Conservation (phyloP, 1,140 invertebrate species). For the Neodiprion pinetum region DNA sequence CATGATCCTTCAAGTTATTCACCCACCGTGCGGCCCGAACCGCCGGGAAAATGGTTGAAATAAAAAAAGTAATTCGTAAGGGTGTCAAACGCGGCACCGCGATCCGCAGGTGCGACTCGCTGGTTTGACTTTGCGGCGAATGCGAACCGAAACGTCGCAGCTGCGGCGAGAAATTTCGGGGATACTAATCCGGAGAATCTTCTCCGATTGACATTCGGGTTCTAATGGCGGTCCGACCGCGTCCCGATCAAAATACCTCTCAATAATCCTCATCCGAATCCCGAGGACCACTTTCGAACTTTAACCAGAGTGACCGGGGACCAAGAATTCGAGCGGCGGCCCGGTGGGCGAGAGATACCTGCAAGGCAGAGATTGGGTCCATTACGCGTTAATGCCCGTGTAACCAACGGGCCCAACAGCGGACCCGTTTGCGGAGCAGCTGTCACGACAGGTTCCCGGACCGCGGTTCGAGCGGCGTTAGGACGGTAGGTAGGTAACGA, state of each 20-base stretch:
- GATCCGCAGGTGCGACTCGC: not conserved
- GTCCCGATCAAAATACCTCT: constrained; percentile 13
- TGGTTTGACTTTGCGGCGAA: not conserved
- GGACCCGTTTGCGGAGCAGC: constrained; percentile 27
- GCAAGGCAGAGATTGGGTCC: not conserved
- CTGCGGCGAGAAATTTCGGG: not conserved
- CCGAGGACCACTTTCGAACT: constrained; percentile 20
- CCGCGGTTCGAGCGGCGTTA: not conserved
- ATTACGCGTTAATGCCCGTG: constrained; percentile 36
- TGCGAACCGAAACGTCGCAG: not conserved
- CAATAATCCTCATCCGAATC: constrained; percentile 9
- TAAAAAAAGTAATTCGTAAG: too few species aligned
- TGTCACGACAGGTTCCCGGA: constrained; percentile 33
- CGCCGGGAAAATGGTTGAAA: too few species aligned
- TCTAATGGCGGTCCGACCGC: not conserved
- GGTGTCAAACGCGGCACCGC: too few species aligned
- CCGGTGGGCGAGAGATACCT: not conserved
- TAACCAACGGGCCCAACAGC: constrained; percentile 33
- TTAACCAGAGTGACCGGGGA: constrained; percentile 11
- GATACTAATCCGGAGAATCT: not conserved
- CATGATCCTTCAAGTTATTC: not conserved
- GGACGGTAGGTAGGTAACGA: not conserved
- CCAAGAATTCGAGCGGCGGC: constrained; percentile 14
- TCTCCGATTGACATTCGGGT: not conserved
- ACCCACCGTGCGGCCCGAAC: not conserved